Evolutionary conservation across 37 sponge, comb jelly and placozoan genomes (phyloP).

Genomic region (Ephydatia muelleri): DNA sequence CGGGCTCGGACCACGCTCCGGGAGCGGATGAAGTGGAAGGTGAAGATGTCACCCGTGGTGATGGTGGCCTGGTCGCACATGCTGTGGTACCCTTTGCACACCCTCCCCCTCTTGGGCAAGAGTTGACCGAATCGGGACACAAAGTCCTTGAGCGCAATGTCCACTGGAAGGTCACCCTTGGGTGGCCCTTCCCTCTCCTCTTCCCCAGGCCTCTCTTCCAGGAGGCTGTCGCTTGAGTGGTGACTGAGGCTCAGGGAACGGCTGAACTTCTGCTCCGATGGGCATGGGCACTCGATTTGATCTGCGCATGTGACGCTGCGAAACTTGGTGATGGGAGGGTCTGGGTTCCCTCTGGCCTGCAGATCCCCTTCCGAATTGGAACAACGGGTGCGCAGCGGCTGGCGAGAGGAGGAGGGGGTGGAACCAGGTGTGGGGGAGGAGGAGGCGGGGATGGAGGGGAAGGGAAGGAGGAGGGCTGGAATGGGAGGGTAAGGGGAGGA

Average conservation of each 20-base stretch:
- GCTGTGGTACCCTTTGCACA: background rate
- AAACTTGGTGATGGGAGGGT: background rate
- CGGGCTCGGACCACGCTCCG: background rate
- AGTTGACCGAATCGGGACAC: background rate
- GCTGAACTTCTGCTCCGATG: background rate
- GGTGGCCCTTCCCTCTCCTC: background rate
- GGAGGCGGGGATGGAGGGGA: background rate
- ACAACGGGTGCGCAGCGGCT: background rate
- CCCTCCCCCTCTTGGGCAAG: background rate
- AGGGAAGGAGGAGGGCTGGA: too few species aligned
- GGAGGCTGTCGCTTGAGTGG: background rate
- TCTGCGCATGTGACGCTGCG: background rate
- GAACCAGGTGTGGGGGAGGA: background rate
- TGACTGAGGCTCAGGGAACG: background rate
- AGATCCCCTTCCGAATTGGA: background rate
- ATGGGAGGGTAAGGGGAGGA: too few species aligned
- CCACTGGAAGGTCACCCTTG: background rate
- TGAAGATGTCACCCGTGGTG: background rate
- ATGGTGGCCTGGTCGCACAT: slow-evolving; percentile 1
- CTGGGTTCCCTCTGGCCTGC: background rate
- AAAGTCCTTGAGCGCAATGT: background rate
- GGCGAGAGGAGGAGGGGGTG: background rate
- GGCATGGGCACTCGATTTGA: background rate
- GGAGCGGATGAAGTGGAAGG: background rate
- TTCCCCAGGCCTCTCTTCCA: background rate